A percentile compares a stretch with the other conserved stretches of the same genome.
Evolutionary conservation across 1,140 invertebrate genomes (phyloP).

Genomic region (Marisa cornuarietis): DNA sequence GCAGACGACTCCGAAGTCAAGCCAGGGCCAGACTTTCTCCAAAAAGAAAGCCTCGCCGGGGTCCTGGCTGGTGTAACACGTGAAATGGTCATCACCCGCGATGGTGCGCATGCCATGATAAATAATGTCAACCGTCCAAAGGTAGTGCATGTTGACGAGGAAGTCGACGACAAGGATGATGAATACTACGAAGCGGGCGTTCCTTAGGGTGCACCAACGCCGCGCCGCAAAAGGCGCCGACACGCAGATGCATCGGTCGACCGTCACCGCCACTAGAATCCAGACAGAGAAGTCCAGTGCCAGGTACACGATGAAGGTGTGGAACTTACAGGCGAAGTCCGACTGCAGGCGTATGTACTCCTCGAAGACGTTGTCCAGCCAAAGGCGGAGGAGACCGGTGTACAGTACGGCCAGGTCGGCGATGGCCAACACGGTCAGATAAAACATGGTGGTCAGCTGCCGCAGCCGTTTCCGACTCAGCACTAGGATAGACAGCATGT

Average conservation of each 20-base stretch:
- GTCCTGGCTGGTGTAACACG: constrained; percentile 15
- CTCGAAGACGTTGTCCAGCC: constrained; percentile 39
- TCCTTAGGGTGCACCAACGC: constrained; percentile 35
- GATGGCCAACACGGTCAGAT: constrained; percentile 43
- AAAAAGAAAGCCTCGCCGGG: constrained; percentile 24
- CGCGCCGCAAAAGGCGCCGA: constrained; percentile 43
- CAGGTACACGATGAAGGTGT: constrained; percentile 50
- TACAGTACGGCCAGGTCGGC: constrained; percentile 48
- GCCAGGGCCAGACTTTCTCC: constrained; percentile 54
- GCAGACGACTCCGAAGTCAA: constrained; percentile 56
- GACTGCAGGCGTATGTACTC: constrained; percentile 40
- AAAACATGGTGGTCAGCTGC: constrained; percentile 50
- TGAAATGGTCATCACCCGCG: constrained; percentile 3
- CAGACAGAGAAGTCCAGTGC: constrained; percentile 44
- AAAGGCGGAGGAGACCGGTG: constrained; percentile 38
- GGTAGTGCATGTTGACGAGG: constrained; percentile 49
- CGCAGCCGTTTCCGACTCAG: constrained; percentile 40
- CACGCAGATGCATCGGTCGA: constrained; percentile 50
- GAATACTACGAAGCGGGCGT: constrained; percentile 27
- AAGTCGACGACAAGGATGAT: constrained; percentile 27
- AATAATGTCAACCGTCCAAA: constrained; percentile 43
- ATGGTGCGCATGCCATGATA: constrained; percentile 23
- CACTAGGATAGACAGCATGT: constrained; percentile 48
- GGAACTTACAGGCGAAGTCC: constrained; percentile 42
- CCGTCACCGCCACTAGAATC: constrained; percentile 47